Evolutionary conservation across 2,113 vertebrate genomes (phyloP).

Genomic region (Eudyptes chrysolophus): DNA sequence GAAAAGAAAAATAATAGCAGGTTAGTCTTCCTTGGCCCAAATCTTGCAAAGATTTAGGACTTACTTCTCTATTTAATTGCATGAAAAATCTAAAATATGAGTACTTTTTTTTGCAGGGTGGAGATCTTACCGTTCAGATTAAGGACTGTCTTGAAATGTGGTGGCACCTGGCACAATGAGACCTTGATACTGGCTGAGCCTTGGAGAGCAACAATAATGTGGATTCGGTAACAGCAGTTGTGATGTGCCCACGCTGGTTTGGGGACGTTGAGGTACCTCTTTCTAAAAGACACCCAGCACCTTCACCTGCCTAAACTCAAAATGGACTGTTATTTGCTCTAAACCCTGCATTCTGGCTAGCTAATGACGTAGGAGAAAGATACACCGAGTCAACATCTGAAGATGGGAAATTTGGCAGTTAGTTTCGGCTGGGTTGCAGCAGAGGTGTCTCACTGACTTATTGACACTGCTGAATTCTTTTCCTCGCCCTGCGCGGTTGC

Average conservation of each 20-base stretch:
- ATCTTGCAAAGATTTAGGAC: background rate
- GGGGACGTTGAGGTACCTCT: background rate
- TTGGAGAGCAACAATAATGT: background rate
- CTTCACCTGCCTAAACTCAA: background rate
- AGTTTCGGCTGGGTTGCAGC: background rate
- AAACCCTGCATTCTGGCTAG: rapidly evolving
- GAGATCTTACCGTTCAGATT: background rate
- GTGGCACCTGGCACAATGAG: rapidly evolving
- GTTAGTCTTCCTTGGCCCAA: background rate
- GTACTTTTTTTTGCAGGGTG: background rate
- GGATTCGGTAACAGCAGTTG: background rate
- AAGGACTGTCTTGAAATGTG: background rate
- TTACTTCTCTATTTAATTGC: background rate
- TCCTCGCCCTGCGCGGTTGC: background rate
- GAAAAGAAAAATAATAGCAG: background rate
- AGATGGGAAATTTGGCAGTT: rapidly evolving
- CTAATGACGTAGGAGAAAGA: rapidly evolving
- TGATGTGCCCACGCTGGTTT: rapidly evolving
- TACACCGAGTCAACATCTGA: rapidly evolving
- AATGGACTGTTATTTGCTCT: rapidly evolving
- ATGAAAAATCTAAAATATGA: background rate
- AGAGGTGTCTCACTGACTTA: rapidly evolving
- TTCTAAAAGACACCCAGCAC: background rate
- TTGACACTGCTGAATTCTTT: rapidly evolving
- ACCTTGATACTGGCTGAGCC: background rate